phyloP scores from a whole-genome alignment of 1,140 invertebrate species.

The Lamellibrachia luymesi region DNA sequence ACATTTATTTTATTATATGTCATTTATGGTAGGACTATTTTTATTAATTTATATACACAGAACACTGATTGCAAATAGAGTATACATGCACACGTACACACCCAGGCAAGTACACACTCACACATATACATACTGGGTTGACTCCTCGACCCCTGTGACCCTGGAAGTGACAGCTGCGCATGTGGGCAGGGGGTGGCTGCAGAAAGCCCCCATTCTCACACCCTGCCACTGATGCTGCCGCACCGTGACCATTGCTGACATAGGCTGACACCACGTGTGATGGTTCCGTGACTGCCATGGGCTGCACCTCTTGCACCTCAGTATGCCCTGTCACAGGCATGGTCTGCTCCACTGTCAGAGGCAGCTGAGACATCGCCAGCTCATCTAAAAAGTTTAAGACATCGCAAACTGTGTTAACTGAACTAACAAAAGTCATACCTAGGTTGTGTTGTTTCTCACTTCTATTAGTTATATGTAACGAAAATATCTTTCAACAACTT shows the following conservation, averaged over 20 bases:
- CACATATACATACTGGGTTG: slow-evolving; percentile 63
- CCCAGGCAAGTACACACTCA: slow-evolving; percentile 62
- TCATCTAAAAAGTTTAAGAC: not conserved
- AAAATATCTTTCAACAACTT: too few species aligned
- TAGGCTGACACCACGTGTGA: not conserved
- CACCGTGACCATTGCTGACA: not conserved
- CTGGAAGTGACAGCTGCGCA: slow-evolving; percentile 56
- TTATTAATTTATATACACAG: too few species aligned
- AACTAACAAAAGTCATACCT: too few species aligned
- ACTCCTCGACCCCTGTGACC: not conserved
- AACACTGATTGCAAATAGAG: too few species aligned
- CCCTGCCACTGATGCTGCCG: not conserved
- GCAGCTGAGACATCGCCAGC: too few species aligned
- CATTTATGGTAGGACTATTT: too few species aligned
- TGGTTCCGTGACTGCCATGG: not conserved
- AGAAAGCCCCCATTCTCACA: slow-evolving; percentile 60
- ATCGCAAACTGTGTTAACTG: not conserved
- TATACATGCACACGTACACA: not conserved
- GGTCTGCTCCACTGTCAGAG: not conserved
- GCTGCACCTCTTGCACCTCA: not conserved
- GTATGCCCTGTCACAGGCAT: not conserved
- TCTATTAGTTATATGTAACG: too few species aligned
- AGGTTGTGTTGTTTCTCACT: too few species aligned
- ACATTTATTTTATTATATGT: too few species aligned
- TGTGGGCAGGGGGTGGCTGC: slow-evolving; percentile 62